phyloP scores from a whole-genome alignment of 1,140 invertebrate species.

The Aphaenogaster ashmeadi region DNA sequence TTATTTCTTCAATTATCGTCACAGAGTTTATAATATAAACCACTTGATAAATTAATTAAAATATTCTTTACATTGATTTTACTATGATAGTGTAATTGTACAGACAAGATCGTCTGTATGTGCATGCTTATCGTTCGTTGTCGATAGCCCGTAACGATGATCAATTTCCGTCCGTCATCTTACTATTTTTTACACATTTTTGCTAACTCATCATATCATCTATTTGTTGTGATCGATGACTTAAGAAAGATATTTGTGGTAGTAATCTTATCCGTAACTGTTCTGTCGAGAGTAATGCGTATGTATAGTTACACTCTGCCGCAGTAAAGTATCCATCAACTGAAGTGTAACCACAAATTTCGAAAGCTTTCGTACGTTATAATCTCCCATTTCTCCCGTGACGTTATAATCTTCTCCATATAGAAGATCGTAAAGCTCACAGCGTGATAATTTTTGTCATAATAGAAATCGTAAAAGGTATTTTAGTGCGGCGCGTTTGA shows the following conservation, averaged over 20 bases:
- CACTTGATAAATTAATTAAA: neutral
- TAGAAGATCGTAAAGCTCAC: constrained; percentile 45
- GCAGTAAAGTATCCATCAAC: neutral
- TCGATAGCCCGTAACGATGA: neutral
- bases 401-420: constrained; percentile 49
- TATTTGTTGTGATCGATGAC: neutral
- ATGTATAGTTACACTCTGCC: neutral
- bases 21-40: neutral
- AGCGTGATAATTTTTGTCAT: constrained; percentile 48
- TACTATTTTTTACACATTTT: neutral
- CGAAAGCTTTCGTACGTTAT: neutral
- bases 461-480: constrained; percentile 40
- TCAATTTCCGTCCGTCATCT: neutral
- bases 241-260: neutral
- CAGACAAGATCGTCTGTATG: neutral
- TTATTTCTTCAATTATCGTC: neutral
- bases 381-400: constrained; percentile 26
- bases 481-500: constrained; percentile 34
- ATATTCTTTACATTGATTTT: neutral
- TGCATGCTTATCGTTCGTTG: neutral
- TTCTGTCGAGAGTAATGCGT: neutral
- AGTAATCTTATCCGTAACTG: neutral
- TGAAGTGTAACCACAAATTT: constrained; percentile 19
- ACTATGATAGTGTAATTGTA: neutral
- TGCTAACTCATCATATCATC: neutral